Base-by-base conservation (phyloP, 2,888 invertebrate species). In the Hofmannophila pseudospretella region DNA sequence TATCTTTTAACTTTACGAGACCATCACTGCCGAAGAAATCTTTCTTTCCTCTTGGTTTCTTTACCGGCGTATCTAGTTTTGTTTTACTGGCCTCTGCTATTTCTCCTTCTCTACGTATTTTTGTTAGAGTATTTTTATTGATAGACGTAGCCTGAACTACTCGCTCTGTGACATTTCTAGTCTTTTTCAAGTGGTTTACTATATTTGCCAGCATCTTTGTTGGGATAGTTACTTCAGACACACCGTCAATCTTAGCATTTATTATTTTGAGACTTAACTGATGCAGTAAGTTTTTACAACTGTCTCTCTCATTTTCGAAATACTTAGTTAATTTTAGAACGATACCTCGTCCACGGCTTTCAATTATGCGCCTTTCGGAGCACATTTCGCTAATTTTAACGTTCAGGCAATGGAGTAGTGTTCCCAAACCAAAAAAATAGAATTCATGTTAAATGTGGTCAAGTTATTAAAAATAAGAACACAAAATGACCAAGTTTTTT, bases 291-390 rank as follows among this genome's bases (percentile, higher is more conserved):
- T 13, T 11, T 13, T 32, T 32, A 23, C 32, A 32, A 23, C n/a
- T 32, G 7, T 22, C 13, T 22, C 13, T 22, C 20, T 32, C 32
- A 4, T 22, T 5, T 23, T 23, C 23, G 13, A 32, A 32, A 13
- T 32, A 32, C 9, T 23, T 5, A 5, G n/a, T 13, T n/a, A 32
- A 12, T 4, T 10, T 32, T 12, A 32, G 9, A n/a, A 32, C 10
- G 2, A 32, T 23, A n/a, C 20, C 32, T 12, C 32, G 32, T 23
- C 12, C 32, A 4, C 32, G 32, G 7, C 23, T n/a, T 13, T 32
- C 32, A 7, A 32, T 22, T 32, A 32, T n/a, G 3, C 11, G 14
- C 19, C 41, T 42, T 36, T 49, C 49, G 45, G 41, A 48, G 40
- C 46, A 44, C 30, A 51, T 52, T 26, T 26, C 10, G 16, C 3